phyloP scores from a whole-genome alignment of 2,888 invertebrate genomes.

The Pheosia tremula region DNA sequence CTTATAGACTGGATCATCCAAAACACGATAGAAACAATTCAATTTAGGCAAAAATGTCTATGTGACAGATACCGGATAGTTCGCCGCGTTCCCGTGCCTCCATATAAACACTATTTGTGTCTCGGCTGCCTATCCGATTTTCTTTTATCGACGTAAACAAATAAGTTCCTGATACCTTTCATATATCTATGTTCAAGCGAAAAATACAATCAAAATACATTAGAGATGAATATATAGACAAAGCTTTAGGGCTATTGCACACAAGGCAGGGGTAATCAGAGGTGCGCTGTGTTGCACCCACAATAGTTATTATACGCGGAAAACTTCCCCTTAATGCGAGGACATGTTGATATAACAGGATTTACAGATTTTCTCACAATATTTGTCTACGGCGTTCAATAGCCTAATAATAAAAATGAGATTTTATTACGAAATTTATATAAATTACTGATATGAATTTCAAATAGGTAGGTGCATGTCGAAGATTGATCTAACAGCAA shows the following conservation, averaged over 20 bases:
- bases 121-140: not conserved
- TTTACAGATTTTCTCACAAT: no score
- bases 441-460: no score
- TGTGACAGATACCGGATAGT: not conserved
- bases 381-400: no score
- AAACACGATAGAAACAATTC: not conserved
- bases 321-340: no score
- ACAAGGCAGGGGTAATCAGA: no score
- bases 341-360: no score
- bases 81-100: not conserved
- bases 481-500: constrained; percentile 7
- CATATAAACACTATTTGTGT: not conserved
- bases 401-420: no score
- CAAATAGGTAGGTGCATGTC: no score
- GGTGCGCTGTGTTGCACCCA: no score
- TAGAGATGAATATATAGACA: not conserved
- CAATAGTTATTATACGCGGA: no score
- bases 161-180: not conserved
- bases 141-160: not conserved
- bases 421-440: no score
- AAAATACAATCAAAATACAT: not conserved
- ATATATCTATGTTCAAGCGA: not conserved
- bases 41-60: not conserved
- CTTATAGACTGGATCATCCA: not conserved
- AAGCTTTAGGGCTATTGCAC: not conserved